Evolutionary conservation across 2,888 invertebrate species (phyloP), one percentile per base, ranked within the genome.

Genomic region (Drosophila algonquin): DNA sequence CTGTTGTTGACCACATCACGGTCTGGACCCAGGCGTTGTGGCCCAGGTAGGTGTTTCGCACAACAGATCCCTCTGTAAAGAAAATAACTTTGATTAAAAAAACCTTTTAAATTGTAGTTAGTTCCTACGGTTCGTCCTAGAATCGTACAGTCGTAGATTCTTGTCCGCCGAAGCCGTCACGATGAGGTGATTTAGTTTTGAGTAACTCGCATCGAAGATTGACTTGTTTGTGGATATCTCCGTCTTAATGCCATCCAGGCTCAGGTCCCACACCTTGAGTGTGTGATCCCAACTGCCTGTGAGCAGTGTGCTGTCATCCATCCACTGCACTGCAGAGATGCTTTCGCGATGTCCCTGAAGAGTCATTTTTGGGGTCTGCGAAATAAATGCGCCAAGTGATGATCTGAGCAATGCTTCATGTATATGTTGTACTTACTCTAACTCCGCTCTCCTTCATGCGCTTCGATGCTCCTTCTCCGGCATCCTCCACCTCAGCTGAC

Each of bases 281-380:
- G 98, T 96, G 90, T 99, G 98, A 93, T 99, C 99, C 98, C 98
- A 98, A 1, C 98, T 97, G 59, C 96, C 95, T 0, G 98, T 97
- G 9, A 97, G 94, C 2, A 98, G 93, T 74, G 96, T 96, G 76
- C 94, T 93, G 63, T 93, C 93, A 80, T 96, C 95, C 82, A 96
- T 94, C 98, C 99, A 99, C 61, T 95, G 94, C 0, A 97, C 94
- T 0, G 95, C 95, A 0, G 97, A 97, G 18, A 99, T 95, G 14
- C 96, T 96, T 92, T 99, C 99, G 73, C 96, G 95, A 91, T 99
- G 99, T 0, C 98, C 98, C 91, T 96, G 96, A 73, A 99, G 92
- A 2, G 98, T 98, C 89, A 96, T 93, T 77, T 97, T 91, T 0
- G 99, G 98, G 27, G 95, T 95, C 95, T 97, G 87, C 12, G 52